phyloP scores from a whole-genome alignment of 1,140 invertebrate species.

The Aradophagus sp. region DNA sequence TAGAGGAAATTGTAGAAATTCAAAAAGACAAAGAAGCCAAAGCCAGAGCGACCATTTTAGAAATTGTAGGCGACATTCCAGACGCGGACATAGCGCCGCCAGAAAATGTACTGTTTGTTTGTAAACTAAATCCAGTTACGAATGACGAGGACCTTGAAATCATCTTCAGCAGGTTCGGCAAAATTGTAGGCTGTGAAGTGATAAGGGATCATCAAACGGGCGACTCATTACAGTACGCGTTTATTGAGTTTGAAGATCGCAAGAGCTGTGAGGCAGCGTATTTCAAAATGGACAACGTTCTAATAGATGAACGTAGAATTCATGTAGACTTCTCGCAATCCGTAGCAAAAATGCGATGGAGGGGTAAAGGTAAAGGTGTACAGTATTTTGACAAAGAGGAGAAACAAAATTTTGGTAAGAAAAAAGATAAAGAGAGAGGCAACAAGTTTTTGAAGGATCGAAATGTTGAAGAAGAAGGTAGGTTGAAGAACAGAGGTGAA shows the following conservation, averaged over 20 bases:
- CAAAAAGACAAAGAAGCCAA: slow-evolving; percentile 94
- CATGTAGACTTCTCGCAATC: slow-evolving; percentile 99
- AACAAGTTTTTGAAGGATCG: slow-evolving; percentile 26
- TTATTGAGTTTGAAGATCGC: slow-evolving; percentile 97
- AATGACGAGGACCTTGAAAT: slow-evolving; percentile 98
- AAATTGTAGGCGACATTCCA: slow-evolving; percentile 98
- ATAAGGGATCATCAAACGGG: slow-evolving; percentile 94
- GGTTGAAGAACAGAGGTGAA: slow-evolving; percentile 11
- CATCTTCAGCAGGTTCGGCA: slow-evolving; percentile 97
- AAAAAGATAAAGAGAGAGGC: slow-evolving; percentile 2
- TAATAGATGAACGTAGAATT: slow-evolving; percentile 98
- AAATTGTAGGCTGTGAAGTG: slow-evolving; percentile 96
- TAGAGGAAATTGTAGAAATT: slow-evolving; percentile 90
- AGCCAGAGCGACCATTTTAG: slow-evolving; percentile 96
- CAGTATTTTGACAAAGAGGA: slow-evolving; percentile 59
- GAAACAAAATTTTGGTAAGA: slow-evolving; percentile 6
- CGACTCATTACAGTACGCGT: slow-evolving; percentile 98
- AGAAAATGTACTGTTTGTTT: slow-evolving; percentile 99
- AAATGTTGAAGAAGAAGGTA: slow-evolving; percentile 24
- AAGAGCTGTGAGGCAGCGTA: slow-evolving; percentile 98
- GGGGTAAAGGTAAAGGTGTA: slow-evolving; percentile 85
- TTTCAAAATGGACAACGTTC: slow-evolving; percentile 99
- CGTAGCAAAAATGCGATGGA: slow-evolving; percentile 93
- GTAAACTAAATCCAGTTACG: slow-evolving; percentile 99
- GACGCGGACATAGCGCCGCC: slow-evolving; percentile 98